phyloP scores from a whole-genome alignment of 2,888 invertebrate genomes.

The Cybosia mesomella region DNA sequence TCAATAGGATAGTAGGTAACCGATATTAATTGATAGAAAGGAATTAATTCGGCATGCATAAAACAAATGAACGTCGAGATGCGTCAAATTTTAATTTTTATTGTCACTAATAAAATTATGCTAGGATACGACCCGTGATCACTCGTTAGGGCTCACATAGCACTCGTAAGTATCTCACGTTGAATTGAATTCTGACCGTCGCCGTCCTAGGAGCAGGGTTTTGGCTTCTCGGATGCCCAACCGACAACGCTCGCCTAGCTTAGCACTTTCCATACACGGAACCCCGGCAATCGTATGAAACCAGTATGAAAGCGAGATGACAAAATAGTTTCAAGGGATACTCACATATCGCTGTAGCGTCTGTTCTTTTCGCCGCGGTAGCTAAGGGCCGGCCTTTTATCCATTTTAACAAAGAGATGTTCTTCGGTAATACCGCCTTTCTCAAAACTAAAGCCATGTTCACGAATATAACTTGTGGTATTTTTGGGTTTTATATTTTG shows the following conservation, averaged over 20 bases:
- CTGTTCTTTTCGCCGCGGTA: conserved; percentile 64
- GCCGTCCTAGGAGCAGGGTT: background rate
- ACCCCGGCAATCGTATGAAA: background rate
- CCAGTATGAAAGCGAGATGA: conserved; percentile 1
- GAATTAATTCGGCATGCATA: background rate
- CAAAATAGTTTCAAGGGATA: conserved; percentile 31
- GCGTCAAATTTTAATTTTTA: background rate
- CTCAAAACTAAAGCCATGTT: conserved; percentile 77
- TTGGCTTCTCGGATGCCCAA: background rate
- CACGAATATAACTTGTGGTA: conserved; percentile 31
- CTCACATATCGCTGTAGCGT: conserved; percentile 68
- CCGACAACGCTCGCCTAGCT: background rate
- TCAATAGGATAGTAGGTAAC: background rate
- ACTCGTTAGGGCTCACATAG: background rate
- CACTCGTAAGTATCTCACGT: background rate
- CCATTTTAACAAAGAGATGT: conserved; percentile 73
- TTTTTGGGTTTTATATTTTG: conserved; percentile 26
- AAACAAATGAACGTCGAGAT: background rate
- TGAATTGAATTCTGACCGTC: background rate
- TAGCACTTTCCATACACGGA: background rate
- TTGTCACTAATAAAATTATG: background rate
- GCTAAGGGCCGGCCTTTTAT: conserved; percentile 69
- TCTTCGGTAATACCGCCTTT: conserved; percentile 72
- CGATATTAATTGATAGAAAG: background rate
- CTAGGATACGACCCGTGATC: background rate